A percentile compares a stretch with the other conserved stretches of the same genome.
phyloP scores from a whole-genome alignment of 1,140 invertebrate genomes.

The Caenorhabditis inopinata region DNA sequence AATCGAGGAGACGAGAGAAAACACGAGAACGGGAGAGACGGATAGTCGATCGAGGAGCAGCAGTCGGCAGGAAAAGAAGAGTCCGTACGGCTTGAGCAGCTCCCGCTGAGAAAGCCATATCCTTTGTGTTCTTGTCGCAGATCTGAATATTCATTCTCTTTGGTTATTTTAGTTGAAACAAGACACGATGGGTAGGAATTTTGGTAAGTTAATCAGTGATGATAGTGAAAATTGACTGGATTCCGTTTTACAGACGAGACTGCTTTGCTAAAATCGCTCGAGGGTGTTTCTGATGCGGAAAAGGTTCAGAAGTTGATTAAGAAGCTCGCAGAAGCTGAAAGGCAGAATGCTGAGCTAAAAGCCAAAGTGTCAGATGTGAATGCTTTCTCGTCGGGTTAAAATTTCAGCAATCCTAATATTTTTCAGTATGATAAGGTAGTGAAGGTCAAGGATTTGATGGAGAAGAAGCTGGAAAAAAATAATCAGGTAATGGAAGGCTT shows the following conservation, averaged over 20 bases:
- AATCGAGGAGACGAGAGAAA: background rate
- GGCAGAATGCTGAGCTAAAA: slow-evolving; percentile 17
- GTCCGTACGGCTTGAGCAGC: too few species aligned
- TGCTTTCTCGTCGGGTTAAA: background rate
- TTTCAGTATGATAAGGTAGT: slow-evolving; percentile 26
- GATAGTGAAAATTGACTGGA: too few species aligned
- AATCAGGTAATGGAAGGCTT: too few species aligned
- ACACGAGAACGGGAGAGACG: background rate
- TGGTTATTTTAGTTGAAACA: background rate
- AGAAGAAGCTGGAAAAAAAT: slow-evolving; percentile 31
- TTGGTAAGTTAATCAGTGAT: background rate
- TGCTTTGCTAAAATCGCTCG: slow-evolving; percentile 30
- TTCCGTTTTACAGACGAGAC: background rate
- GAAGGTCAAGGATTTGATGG: slow-evolving; percentile 16
- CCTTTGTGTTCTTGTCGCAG: background rate
- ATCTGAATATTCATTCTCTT: background rate
- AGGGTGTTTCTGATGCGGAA: slow-evolving; percentile 24
- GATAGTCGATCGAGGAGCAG: background rate
- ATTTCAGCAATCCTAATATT: background rate
- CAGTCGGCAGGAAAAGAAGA: background rate
- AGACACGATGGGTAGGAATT: background rate
- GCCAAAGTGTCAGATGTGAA: background rate
- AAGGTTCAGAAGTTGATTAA: slow-evolving; percentile 24
- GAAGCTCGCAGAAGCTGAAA: slow-evolving; percentile 14
- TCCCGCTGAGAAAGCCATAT: background rate